Evolutionary conservation across 1,140 invertebrate species (phyloP), one percentile per base, ranked within the genome.

Genomic region (Brachionus koreanus): DNA sequence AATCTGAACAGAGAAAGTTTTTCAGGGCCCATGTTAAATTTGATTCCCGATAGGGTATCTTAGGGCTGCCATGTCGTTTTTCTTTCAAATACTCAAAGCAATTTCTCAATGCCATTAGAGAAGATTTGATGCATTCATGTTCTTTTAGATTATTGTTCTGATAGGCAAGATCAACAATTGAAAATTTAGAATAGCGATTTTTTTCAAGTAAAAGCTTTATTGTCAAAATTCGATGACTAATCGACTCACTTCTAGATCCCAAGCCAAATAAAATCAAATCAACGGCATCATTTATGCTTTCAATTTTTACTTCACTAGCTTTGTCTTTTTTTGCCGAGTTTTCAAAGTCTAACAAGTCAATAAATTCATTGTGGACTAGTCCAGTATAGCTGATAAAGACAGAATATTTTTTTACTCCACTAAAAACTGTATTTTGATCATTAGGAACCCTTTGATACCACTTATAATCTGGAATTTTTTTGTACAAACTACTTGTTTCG

Each of bases 11-110:
- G 88, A 99, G 98, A 88, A 94, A 99, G 86, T 94, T 97, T 88
- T 98, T 98, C 86, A 99, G 98, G 52, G 98, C 90, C 88, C 96
- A 94, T 3, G 97, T 99, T 2, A 99, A 90, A 86, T 96, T 95
- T 0, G 94, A 95, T 86, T 98, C 96, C 33, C 97, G 88, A 88
- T 98, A 99, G 0, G 97, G 96, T 3, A 98, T 93, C 86, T 94
- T 92, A 1, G 23, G 13, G 0, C n/a, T 13, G 10, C n/a, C 13
- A 16, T 75, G 9, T 29, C 12, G 13, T 57, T 98, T 98, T 85
- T 97, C 95, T 61, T 95, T 89, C 42, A 98, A 89, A 69, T 92
- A 91, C 88, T 98, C 96, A 84, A 99, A 90, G 86, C 97, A 99
- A 0, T 92, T 92, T 84, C 94, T 88, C n/a, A 96, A 87, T 13